Evolutionary conservation across 2,797 vertebrate genomes (phyloP), one percentile per base, ranked within the genome.

Genomic region (Thunnus albacares): DNA sequence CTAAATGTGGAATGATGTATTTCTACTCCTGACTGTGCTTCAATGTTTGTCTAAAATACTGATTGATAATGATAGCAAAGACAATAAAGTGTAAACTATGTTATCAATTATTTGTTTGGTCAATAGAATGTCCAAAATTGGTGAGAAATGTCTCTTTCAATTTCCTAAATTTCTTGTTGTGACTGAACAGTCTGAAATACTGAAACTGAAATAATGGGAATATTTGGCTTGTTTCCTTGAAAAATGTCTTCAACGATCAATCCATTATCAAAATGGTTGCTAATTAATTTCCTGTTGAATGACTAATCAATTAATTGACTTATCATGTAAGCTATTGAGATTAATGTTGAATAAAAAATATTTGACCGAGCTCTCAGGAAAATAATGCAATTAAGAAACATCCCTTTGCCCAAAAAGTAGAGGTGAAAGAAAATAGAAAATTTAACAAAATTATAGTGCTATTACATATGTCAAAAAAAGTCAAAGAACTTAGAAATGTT

Each of bases 391-490:
- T 2, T 22, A 6, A 71, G 3, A 77, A 52, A 68, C 24, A 61
- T 38, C 0, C 45, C 33, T 41, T 53, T 65, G 11, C 18, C 75
- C 30, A 57, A 28, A 17, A 28, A 51, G 12, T 56, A 18, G 10
- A 80, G 17, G 28, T 70, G 3, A 78, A 56, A 52, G 41, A 65
- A 79, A 82, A 75, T 4, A 71, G 10, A 79, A 79, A 71, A 71
- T 22, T 49, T 5, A 63, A 56, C 17, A 49, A 41, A 30, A 52
- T 18, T 82, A 28, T 59, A 63, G 69, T 63, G 11, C 8, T 66
- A 2, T 68, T 47, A 53, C 14, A 71, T 8, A 33, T 51, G 14
- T 38, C 24, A 55, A 57, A 77, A 81, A 70, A 65, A 49, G 66
- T 67, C 38, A 63, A 47, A 76, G 1, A 64, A 82, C 22, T 52